These are phyloP conservation scores for Mactra quadrangularis DNA, from an alignment of 1,140 invertebrate species.

Conservation along the genomic window DNA sequence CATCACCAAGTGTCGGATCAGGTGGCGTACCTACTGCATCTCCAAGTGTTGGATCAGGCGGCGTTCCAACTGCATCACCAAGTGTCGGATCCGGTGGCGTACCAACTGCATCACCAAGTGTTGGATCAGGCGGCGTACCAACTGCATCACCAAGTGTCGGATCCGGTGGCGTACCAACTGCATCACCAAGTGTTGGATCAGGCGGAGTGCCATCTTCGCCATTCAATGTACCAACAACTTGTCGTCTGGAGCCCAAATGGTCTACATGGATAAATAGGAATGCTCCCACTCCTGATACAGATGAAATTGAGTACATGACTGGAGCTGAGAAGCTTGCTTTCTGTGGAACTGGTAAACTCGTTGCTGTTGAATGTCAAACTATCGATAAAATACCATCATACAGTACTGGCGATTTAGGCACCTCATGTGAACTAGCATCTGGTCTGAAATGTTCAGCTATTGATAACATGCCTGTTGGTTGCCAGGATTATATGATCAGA, in stretches of 20 bases:
- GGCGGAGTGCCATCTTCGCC: conserved; percentile 15
- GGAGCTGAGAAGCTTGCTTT: conserved; percentile 44
- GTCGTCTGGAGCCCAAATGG: conserved; percentile 33
- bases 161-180: conserved; percentile 8
- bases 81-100: background rate
- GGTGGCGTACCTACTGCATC: conserved; percentile 16
- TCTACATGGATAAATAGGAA: conserved; percentile 62
- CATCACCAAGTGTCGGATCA: background rate
- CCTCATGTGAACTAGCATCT: conserved; percentile 45
- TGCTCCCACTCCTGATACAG: conserved; percentile 48
- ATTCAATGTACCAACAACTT: conserved; percentile 7
- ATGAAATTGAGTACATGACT: conserved; percentile 63
- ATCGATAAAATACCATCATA: conserved; percentile 59
- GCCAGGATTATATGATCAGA: conserved; percentile 81
- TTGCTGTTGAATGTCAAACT: conserved; percentile 61
- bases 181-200: background rate
- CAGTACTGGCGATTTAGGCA: conserved; percentile 55
- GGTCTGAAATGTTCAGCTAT: conserved; percentile 51
- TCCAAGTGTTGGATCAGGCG: background rate
- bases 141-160: conserved; percentile 8
- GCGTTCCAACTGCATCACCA: conserved; percentile 39
- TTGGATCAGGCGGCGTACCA: background rate
- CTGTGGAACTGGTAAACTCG: conserved; percentile 56
- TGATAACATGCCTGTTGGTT: conserved; percentile 67
- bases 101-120: conserved; percentile 47